phyloP scores from a whole-genome alignment of 2,888 invertebrate species.

The Leistus spinibarbis region DNA sequence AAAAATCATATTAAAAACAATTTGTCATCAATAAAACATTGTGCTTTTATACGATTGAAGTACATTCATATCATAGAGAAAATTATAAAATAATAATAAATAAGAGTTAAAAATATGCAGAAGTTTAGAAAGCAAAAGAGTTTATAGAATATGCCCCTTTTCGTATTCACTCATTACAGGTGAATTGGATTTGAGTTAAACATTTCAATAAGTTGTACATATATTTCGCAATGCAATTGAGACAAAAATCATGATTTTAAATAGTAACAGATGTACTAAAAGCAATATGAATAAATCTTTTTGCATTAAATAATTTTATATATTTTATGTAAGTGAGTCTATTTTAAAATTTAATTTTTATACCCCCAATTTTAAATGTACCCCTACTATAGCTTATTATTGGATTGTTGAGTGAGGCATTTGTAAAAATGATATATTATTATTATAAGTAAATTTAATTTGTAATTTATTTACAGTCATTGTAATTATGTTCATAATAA shows the following conservation, averaged over 20 bases:
- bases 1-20: neutral
- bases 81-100: neutral
- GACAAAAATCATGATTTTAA: neutral
- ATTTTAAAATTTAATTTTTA: neutral
- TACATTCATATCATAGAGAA: conserved; percentile 9
- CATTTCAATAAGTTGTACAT: neutral
- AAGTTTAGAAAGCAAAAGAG: neutral
- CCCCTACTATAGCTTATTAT: neutral
- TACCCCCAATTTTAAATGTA: neutral
- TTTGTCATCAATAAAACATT: neutral
- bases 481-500: conserved; percentile 11
- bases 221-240: neutral
- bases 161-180: neutral
- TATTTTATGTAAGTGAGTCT: neutral
- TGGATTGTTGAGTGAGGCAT: neutral
- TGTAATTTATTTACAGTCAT: conserved; percentile 9
- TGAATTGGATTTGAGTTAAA: neutral
- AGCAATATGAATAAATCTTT: too few species aligned
- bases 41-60: conserved; percentile 11
- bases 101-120: neutral
- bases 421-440: neutral
- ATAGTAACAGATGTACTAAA: neutral
- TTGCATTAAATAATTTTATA: neutral
- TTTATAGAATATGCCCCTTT: neutral
- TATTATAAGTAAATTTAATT: neutral